Conservation (phyloP, 2,113 vertebrate species). For the Macquaria australasica region DNA sequence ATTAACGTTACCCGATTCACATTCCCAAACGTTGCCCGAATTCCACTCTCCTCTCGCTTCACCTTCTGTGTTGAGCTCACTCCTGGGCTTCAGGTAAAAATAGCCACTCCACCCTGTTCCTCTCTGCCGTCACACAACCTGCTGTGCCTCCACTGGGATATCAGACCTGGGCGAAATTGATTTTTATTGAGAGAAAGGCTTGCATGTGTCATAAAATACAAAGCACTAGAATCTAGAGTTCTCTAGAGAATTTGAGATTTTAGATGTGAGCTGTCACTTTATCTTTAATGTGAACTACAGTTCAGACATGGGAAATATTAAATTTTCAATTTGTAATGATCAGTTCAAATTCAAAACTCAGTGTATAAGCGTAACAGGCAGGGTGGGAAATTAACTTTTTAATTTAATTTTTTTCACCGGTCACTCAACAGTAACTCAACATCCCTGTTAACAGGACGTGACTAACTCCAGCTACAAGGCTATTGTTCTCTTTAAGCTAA, state of each 20-base stretch:
- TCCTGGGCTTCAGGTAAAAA: conserved; percentile 83
- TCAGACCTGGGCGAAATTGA: conserved; percentile 43
- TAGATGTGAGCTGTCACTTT: background rate
- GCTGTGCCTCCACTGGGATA: conserved; percentile 55
- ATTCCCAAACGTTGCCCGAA: conserved; percentile 76
- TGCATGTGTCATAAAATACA: conserved; percentile 33
- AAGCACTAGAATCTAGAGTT: background rate
- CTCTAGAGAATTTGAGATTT: conserved; percentile 13
- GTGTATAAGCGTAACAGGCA: background rate
- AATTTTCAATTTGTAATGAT: background rate
- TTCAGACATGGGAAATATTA: background rate
- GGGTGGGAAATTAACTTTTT: too few species aligned
- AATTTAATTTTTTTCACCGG: too few species aligned
- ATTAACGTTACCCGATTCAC: conserved; percentile 81
- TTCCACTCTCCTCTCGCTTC: conserved; percentile 74
- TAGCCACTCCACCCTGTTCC: conserved; percentile 75
- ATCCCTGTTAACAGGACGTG: background rate
- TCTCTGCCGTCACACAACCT: conserved; percentile 57
- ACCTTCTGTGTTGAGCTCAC: conserved; percentile 76
- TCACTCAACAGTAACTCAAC: too few species aligned
- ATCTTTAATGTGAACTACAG: background rate
- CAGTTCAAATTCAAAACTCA: background rate
- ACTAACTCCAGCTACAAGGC: background rate
- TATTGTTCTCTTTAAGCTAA: background rate
- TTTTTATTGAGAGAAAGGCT: conserved; percentile 49